These are phyloP conservation scores for Aurelia aurita DNA, from an alignment of 30 jellyfish, hydroid and myxozoan genomes.

Conservation along the genomic window DNA sequence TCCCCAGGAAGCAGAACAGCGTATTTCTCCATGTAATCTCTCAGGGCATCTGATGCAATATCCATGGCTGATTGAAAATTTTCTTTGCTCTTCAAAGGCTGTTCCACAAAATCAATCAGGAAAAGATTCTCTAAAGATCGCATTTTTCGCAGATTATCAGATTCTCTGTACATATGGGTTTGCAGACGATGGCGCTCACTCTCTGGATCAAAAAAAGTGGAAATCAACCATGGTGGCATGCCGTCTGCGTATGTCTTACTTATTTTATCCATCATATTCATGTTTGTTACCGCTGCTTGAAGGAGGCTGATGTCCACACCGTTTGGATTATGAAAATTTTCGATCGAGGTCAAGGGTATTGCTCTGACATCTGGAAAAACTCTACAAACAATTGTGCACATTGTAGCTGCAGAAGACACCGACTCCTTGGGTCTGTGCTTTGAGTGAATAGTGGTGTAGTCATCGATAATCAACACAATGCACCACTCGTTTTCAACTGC, in stretches of 20 bases:
- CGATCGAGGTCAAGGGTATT: background rate
- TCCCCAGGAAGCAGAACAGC: conserved; percentile 8
- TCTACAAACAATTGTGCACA: background rate
- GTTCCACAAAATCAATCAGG: background rate
- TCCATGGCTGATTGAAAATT: background rate
- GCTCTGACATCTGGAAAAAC: background rate
- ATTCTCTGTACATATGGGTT: background rate
- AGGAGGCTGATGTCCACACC: background rate
- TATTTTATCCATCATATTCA: background rate
- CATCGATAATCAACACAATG: conserved; percentile 8
- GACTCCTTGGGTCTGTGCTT: background rate
- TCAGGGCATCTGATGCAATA: background rate
- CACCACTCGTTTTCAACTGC: conserved; percentile 22
- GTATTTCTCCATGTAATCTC: background rate
- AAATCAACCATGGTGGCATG: background rate
- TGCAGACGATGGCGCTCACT: background rate
- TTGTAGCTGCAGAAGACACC: background rate
- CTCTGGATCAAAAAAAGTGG: background rate
- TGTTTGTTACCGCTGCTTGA: background rate
- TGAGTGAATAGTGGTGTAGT: conserved; percentile 29
- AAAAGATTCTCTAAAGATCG: background rate
- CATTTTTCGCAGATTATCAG: background rate
- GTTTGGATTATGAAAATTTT: background rate
- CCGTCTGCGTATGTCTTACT: background rate
- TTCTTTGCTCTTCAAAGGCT: background rate